Percentiles rank a stretch among this genome's conserved stretches.
Evolutionary conservation across 2,888 invertebrate species (phyloP).

Genomic region (Chrysomela aeneicollis): DNA sequence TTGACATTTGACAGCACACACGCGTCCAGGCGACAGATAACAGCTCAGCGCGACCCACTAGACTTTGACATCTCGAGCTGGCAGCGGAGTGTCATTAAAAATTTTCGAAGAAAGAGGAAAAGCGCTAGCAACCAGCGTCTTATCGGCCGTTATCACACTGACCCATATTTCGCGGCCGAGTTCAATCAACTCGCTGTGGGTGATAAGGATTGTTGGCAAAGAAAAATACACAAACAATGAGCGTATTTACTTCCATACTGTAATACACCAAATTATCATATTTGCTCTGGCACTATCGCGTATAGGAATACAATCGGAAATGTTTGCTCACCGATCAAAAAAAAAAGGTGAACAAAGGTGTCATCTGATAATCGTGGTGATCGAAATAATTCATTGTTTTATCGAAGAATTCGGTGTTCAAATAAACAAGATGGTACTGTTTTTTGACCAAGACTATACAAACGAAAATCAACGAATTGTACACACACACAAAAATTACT

Average conservation of each 20-base stretch:
- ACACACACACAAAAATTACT: no score
- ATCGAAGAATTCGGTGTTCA: no score
- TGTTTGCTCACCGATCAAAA: slow-evolving; percentile 41
- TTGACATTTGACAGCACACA: no score
- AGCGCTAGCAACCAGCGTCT: slow-evolving; percentile 12
- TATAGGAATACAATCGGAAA: slow-evolving; percentile 42
- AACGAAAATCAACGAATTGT: no score
- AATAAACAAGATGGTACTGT: no score
- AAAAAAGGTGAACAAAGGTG: slow-evolving; percentile 37
- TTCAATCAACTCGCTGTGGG: slow-evolving; percentile 35
- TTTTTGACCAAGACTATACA: no score
- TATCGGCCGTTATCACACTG: slow-evolving; percentile 51
- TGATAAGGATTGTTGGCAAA: slow-evolving; percentile 50
- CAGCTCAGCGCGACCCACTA: no score
- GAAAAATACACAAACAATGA: slow-evolving; percentile 50
- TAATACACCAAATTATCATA: slow-evolving; percentile 49
- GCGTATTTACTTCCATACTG: slow-evolving; percentile 49
- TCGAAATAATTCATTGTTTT: no score
- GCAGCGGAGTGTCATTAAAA: background rate
- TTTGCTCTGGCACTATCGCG: slow-evolving; percentile 47
- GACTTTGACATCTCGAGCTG: no score
- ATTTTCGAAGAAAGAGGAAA: slow-evolving; percentile 10
- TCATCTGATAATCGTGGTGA: no score
- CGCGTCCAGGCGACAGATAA: no score
- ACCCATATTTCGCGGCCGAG: slow-evolving; percentile 49